phyloP scores from a whole-genome alignment of 2,113 vertebrate species.

The Varanus komodoensis region DNA sequence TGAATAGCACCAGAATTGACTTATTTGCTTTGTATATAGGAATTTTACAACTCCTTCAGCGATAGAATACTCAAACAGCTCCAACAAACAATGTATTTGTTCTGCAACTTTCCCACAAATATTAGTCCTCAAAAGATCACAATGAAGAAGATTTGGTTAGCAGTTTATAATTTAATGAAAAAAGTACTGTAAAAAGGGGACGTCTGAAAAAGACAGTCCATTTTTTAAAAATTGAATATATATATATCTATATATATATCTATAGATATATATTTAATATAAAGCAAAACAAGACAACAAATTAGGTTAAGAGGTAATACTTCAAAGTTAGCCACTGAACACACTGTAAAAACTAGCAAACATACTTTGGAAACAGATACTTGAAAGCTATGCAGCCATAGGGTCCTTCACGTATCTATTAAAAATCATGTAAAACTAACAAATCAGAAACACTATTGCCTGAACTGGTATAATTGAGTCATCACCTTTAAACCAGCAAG shows the following conservation, averaged over 20 bases:
- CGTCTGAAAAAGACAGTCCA: conserved; percentile 83
- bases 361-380: conserved; percentile 77
- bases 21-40: not conserved
- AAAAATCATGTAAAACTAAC: conserved; percentile 76
- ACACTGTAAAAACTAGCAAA: conserved; percentile 80
- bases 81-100: not conserved
- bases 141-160: conserved; percentile 74
- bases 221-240: conserved; percentile 79
- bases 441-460: conserved; percentile 71
- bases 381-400: conserved; percentile 77
- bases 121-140: conserved; percentile 72
- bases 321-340: conserved; percentile 79
- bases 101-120: conserved; percentile 37
- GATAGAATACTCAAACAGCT: not conserved
- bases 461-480: conserved; percentile 72
- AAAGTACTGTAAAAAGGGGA: conserved; percentile 86
- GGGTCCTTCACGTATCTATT: conserved; percentile 78
- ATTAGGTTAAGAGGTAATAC: conserved; percentile 83
- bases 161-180: conserved; percentile 90
- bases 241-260: conserved; percentile 69
- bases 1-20: not conserved
- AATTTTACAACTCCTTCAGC: not conserved
- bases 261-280: conserved; percentile 54
- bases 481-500: conserved; percentile 72
- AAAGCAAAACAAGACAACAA: conserved; percentile 74